Conservation (phyloP, 2,888 invertebrate genomes). For the Axea sp. region DNA sequence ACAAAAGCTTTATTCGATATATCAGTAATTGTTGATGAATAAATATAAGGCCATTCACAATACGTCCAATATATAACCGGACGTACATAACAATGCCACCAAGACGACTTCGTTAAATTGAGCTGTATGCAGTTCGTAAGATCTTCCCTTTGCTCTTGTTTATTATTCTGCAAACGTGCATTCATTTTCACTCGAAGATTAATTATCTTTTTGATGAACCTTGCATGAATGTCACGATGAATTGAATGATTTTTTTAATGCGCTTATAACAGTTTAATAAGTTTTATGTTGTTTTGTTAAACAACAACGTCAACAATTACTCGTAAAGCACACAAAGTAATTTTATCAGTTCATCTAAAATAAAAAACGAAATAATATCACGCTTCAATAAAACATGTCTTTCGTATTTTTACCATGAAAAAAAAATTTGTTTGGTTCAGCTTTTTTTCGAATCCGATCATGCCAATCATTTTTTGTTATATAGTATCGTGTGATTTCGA, state of each 20-base stretch:
- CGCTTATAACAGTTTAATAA: constrained; percentile 11
- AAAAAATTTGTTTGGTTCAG: neutral
- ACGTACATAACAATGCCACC: constrained; percentile 71
- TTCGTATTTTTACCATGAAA: too few species aligned
- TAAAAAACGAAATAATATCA: too few species aligned
- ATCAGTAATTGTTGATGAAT: constrained; percentile 78
- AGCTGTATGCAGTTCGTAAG: constrained; percentile 59
- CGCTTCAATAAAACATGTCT: too few species aligned
- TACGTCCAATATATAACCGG: constrained; percentile 71
- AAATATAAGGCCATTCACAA: constrained; percentile 75
- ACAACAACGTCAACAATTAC: too few species aligned
- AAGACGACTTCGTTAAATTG: constrained; percentile 63
- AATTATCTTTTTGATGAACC: constrained; percentile 50
- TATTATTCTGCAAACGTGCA: constrained; percentile 58
- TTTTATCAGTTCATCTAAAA: too few species aligned
- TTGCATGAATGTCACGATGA: constrained; percentile 21
- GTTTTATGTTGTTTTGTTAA: too few species aligned
- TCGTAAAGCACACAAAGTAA: too few species aligned
- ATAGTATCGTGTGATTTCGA: constrained; percentile 30
- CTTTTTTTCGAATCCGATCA: constrained; percentile 41
- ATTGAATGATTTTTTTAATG: constrained; percentile 35
- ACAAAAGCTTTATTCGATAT: constrained; percentile 65
- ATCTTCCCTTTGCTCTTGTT: constrained; percentile 52
- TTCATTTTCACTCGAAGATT: constrained; percentile 57
- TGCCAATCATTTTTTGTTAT: constrained; percentile 44